These are phyloP conservation scores for Danionella cerebrum DNA, from an alignment of 2,113 vertebrate genomes.

Conservation along the genomic window DNA sequence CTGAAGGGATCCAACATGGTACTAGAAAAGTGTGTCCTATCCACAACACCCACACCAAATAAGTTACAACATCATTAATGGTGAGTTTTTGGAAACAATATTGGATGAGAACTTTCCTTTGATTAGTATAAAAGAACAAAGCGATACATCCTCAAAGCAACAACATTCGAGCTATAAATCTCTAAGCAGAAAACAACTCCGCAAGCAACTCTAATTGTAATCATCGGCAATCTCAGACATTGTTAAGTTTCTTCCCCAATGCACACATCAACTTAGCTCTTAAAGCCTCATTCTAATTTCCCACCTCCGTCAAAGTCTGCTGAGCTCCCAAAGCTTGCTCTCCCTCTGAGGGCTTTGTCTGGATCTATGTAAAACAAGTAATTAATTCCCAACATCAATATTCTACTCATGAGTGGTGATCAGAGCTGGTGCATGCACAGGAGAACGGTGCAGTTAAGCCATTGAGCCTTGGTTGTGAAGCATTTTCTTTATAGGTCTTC, in stretches of 20 bases:
- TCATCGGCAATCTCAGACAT: constrained; percentile 62
- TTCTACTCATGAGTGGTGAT: constrained; percentile 55
- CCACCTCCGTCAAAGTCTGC: constrained; percentile 60
- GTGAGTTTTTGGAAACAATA: neutral
- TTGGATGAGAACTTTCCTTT: neutral
- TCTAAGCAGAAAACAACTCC: constrained; percentile 52
- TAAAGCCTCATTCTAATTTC: constrained; percentile 63
- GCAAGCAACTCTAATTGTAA: constrained; percentile 65
- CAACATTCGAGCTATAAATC: constrained; percentile 46
- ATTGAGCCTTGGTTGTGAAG: constrained; percentile 16
- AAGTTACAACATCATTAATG: neutral
- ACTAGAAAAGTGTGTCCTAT: no score
- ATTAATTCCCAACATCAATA: constrained; percentile 68
- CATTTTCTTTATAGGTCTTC: constrained; percentile 25
- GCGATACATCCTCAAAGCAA: neutral
- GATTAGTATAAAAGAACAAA: constrained; percentile 7
- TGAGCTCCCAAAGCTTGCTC: constrained; percentile 32
- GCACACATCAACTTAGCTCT: constrained; percentile 63
- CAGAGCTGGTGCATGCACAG: constrained; percentile 37
- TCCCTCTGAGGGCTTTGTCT: constrained; percentile 43
- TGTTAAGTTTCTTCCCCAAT: constrained; percentile 54
- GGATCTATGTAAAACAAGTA: constrained; percentile 56
- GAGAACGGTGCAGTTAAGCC: constrained; percentile 40
- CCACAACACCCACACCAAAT: no score
- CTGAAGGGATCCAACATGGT: no score